Base-by-base conservation (phyloP, 23 tunicate species). In the Styela plicata region DNA sequence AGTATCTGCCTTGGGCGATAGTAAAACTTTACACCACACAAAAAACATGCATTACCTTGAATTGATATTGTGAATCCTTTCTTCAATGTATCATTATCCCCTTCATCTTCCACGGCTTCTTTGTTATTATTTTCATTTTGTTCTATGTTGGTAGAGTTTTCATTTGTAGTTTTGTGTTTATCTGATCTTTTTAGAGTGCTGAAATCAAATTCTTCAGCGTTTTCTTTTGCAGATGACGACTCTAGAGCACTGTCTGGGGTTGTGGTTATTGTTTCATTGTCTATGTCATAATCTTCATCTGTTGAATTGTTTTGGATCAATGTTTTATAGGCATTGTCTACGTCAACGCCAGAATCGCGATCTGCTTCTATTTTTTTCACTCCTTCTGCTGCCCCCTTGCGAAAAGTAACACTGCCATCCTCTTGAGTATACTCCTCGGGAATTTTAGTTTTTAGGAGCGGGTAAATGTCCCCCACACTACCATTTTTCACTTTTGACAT, bases 301-400 rank as follows among this genome's bases (percentile, higher is more conserved):
- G 27, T 22, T 44, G 66, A 25, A 53, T 76, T 76, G 66, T 1
- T 76, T 24, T 24, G 29, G 0, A 5, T 17, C 66, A 76, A 26
- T 22, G 77, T 17, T 71, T 71, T 71, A n/a, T n/a, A n/a, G n/a
- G n/a, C n/a, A 36, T 27, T 53, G 53, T 76, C 81, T 20, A 76
- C 31, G 18, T 36, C 81, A 25, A 76, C 81, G n/a, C 81, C 81
- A 44, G 81, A 76, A 31, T 76, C 81, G 21, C 81, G 64, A 53
- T 76, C 53, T 37, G 33, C 31, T 52, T 76, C 81, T 16, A 1
- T 76, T 29, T 2, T 53, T 36, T 76, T 21, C 24, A 24, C 3
- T 0, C 28, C 29, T 0, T 29, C 31, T 16, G 30, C 31, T 67
- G 22, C 71, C 57, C 57, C 57, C 13, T 44, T 44, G 57, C 34